Evolutionary conservation across 2,888 invertebrate genomes (phyloP), one percentile per base, ranked within the genome.

Genomic region (Cataglyphis livida): DNA sequence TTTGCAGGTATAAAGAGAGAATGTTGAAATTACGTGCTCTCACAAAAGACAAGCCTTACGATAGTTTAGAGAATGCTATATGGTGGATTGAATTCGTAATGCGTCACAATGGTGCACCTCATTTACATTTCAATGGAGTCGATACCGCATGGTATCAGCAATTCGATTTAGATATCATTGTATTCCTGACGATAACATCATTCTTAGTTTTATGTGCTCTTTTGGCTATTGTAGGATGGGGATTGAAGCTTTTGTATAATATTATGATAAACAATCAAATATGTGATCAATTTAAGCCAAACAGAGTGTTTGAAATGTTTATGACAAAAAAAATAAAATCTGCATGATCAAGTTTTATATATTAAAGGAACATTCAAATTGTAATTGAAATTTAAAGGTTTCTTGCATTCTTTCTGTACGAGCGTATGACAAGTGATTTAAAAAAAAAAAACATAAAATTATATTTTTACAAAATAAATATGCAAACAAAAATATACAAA

Each of bases 31-130:
- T 88, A 35, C 71, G 81, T 12, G 35, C 48, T 9, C 15, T 85
- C 7, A 41, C 81, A 7, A 74, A 82, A 0, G 92, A 92, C 48
- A 86, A 57, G 71, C 90, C 90, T 0, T 74, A 87, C 54, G 81
- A 90, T 35, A 62, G 57, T 0, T 25, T 91, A 38, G 73, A 91
- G 5, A 73, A 88, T 32, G 87, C 90, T 12, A 81, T 88, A 18
- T 92, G 91, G 92, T 91, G 91, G 92, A 89, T 87, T 2, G 92
- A 93, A 62, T 89, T 83, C 73, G 88, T 91, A 25, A 90, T 92
- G 59, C 89, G 91, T 57, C 82, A 91, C 70, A 90, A 89, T 82
- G 91, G 91, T 2, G 84, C 88, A 0, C 85, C 90, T 21, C 88
- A 91, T 81, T 74, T 92, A 38, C 85, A 83, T 25, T 88, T 68